Conservation (phyloP, 1,140 invertebrate species). For the Platorchestia sp. region DNA sequence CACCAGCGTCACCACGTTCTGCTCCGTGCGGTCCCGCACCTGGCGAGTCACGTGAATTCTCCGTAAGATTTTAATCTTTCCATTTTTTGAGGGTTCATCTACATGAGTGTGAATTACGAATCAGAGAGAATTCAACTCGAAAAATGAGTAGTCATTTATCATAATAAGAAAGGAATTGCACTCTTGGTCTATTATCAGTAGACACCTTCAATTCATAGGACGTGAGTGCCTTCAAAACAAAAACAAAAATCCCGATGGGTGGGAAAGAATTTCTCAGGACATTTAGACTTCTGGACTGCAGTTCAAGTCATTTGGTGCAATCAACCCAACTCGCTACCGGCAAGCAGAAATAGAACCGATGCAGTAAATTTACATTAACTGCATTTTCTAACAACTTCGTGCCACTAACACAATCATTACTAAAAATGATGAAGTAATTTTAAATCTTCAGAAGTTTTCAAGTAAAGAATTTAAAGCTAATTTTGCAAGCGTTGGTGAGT, state of each 20-base stretch:
- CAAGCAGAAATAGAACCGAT: not conserved
- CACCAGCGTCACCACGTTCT: constrained; percentile 89
- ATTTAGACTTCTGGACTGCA: not conserved
- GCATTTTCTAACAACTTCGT: not conserved
- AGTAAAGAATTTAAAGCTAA: too few relatives aligned
- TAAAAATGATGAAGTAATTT: too few relatives aligned
- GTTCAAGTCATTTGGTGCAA: not conserved
- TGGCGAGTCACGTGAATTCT: not conserved
- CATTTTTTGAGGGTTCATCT: too few relatives aligned
- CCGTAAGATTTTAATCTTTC: too few relatives aligned
- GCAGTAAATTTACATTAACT: not conserved
- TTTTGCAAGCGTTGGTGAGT: too few relatives aligned
- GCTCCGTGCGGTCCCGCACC: constrained; percentile 73
- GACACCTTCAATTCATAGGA: not conserved
- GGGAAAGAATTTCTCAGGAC: not conserved
- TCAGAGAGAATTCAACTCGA: too few relatives aligned
- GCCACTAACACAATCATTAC: not conserved
- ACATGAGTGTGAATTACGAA: too few relatives aligned
- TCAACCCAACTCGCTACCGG: not conserved
- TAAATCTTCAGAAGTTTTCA: too few relatives aligned
- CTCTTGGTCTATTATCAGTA: not conserved
- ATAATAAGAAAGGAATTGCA: not conserved
- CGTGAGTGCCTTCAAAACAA: not conserved
- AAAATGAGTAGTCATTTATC: not conserved
- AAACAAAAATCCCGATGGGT: too few relatives aligned